A percentile compares a stretch with the other conserved stretches of the same genome.
These are phyloP conservation scores for Podarcis siculus DNA, from an alignment of 2,797 vertebrate genomes.

Conservation along the genomic window DNA sequence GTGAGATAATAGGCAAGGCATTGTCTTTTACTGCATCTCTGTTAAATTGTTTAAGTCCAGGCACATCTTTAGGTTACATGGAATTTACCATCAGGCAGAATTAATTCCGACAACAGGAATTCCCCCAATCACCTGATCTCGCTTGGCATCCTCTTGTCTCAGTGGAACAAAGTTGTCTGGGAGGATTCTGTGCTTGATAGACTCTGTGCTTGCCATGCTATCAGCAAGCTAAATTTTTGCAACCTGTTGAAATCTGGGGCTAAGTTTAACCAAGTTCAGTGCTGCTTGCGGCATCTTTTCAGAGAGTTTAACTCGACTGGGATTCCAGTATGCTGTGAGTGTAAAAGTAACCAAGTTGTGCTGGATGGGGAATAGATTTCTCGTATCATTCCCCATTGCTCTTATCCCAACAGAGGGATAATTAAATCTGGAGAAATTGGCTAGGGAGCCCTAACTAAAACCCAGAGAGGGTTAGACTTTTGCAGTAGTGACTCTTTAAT, in stretches of 20 bases:
- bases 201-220: neutral
- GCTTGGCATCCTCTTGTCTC: neutral
- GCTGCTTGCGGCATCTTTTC: neutral
- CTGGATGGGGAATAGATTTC: neutral
- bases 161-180: neutral
- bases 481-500: neutral
- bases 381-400: neutral
- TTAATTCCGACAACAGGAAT: neutral
- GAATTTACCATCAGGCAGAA: neutral
- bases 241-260: neutral
- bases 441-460: neutral
- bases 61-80: neutral
- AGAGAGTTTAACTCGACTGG: neutral
- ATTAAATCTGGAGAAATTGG: neutral
- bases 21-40: neutral
- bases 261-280: neutral
- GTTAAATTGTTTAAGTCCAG: neutral
- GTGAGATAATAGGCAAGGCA: neutral
- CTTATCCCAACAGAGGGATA: neutral
- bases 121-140: neutral
- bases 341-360: neutral
- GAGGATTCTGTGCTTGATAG: neutral
- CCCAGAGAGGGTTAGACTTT: neutral
- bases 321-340: neutral
- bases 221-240: neutral